A percentile compares a stretch with the other conserved stretches of the same genome.
Conservation (phyloP, 2,888 invertebrate genomes). For the Watsonalla binaria region DNA sequence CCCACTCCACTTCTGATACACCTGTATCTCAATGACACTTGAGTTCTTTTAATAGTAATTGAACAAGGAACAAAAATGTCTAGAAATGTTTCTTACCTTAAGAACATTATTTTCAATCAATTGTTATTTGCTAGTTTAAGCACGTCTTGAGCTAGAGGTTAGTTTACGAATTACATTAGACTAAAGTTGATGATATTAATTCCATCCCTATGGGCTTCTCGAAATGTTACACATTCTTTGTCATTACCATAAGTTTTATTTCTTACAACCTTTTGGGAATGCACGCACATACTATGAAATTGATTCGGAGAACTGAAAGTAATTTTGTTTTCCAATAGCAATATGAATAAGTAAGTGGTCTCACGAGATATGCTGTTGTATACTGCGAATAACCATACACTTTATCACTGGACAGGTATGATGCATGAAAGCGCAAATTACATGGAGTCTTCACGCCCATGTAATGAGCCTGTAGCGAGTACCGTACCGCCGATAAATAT, state of each 20-base stretch:
- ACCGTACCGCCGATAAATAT: conserved; percentile 28
- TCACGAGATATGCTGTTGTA: background rate
- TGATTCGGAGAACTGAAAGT: no score
- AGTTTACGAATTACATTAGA: no score
- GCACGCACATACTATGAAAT: no score
- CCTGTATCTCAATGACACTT: background rate
- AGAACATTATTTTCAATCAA: no score
- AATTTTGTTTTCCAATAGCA: background rate
- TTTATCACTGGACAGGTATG: background rate
- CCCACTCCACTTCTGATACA: background rate
- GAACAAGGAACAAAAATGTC: background rate
- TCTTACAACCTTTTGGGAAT: no score
- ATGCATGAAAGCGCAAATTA: conserved; percentile 1
- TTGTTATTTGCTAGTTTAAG: no score
- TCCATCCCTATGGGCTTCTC: no score
- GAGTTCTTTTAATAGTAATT: background rate
- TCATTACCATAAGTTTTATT: no score
- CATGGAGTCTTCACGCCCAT: conserved; percentile 11
- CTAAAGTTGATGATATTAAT: no score
- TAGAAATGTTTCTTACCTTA: background rate
- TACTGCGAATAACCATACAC: background rate
- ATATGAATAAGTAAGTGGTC: background rate
- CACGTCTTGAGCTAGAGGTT: no score
- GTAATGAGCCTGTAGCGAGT: conserved; percentile 31
- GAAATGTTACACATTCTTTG: no score